phyloP scores from a whole-genome alignment of 1,140 invertebrate species.

The Apis florea region DNA sequence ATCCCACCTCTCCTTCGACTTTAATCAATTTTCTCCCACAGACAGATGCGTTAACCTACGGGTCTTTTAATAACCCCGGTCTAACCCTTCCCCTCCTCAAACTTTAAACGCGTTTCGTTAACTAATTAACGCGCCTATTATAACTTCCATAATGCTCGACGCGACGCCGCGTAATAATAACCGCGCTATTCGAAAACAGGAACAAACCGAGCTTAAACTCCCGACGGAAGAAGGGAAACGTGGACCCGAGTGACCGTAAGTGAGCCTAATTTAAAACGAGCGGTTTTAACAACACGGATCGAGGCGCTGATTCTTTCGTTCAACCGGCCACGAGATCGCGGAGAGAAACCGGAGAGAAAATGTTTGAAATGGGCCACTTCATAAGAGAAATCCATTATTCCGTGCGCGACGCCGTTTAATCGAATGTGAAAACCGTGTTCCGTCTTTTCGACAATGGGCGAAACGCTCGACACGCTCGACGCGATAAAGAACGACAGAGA shows the following conservation, averaged over 20 bases:
- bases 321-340: constrained; percentile 3
- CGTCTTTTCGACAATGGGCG: constrained; percentile 21
- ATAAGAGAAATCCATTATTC: constrained; percentile 28
- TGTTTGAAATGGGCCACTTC: background rate
- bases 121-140: constrained; percentile 9
- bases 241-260: no score
- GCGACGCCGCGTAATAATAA: background rate
- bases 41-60: background rate
- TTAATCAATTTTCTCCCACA: background rate
- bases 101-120: constrained; percentile 20
- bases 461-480: constrained; percentile 33
- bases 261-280: no score
- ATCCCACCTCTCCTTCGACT: background rate
- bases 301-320: no score
- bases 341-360: background rate
- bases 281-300: no score
- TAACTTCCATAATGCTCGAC: constrained; percentile 1
- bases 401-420: background rate
- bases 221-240: background rate
- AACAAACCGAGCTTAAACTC: background rate
- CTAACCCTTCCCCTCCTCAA: no score
- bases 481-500: background rate
- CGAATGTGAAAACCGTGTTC: constrained; percentile 32
- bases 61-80: background rate
- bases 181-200: background rate